Conservation (phyloP, 2,113 vertebrate species). For the Cyprinodon brontotheroides region DNA sequence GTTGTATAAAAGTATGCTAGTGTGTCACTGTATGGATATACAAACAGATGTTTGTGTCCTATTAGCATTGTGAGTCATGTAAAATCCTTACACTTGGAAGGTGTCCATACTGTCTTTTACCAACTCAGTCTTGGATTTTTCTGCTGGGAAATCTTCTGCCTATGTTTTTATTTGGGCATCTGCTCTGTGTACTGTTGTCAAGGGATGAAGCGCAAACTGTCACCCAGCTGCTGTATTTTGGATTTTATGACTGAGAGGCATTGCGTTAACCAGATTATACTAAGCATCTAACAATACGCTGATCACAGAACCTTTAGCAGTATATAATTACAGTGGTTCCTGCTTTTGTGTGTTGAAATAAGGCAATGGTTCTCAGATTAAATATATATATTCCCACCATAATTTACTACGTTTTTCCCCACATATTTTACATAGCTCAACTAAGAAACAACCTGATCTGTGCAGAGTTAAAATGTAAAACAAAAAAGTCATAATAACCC, state of each 20-base stretch:
- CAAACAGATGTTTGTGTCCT: slow-evolving; percentile 3
- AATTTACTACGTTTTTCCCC: too few species aligned
- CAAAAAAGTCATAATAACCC: too few species aligned
- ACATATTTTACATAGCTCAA: too few species aligned
- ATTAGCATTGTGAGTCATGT: slow-evolving; percentile 6
- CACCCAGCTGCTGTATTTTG: slow-evolving; percentile 46
- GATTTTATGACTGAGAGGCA: slow-evolving; percentile 23
- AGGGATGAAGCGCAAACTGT: slow-evolving; percentile 44
- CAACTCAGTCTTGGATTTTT: slow-evolving; percentile 28
- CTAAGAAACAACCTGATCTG: too few species aligned
- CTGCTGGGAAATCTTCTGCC: slow-evolving; percentile 33
- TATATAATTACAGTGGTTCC: slow-evolving; percentile 23
- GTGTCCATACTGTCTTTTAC: slow-evolving; percentile 51
- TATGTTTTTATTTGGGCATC: slow-evolving; percentile 47
- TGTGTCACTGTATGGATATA: slow-evolving; percentile 26
- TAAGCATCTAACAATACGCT: too few species aligned
- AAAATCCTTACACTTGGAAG: slow-evolving; percentile 59
- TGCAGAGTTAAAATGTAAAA: too few species aligned
- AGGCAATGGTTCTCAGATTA: too few species aligned
- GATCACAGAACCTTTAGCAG: slow-evolving; percentile 40
- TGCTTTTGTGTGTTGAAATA: slow-evolving; percentile 2
- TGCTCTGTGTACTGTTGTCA: slow-evolving; percentile 46
- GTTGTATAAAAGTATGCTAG: slow-evolving; percentile 24
- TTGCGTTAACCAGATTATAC: slow-evolving; percentile 12
- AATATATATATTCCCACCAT: too few species aligned